Evolutionary conservation across 1,140 invertebrate genomes (phyloP).

Genomic region (Drosophila nannoptera): DNA sequence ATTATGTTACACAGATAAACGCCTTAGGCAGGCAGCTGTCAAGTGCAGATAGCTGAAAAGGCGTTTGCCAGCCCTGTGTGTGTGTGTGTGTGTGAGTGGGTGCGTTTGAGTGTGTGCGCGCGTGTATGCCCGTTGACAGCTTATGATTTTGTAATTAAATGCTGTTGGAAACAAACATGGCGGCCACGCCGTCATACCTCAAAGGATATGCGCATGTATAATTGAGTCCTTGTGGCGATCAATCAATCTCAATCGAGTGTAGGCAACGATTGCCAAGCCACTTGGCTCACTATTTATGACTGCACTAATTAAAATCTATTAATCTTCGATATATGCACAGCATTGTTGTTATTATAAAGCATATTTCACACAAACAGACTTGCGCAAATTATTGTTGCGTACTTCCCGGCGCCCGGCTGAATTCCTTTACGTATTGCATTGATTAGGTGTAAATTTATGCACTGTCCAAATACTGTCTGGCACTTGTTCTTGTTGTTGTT

Average conservation of each 20-base stretch:
- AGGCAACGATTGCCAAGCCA: conserved; percentile 20
- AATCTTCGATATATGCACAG: conserved; percentile 56
- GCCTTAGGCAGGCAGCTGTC: conserved; percentile 67
- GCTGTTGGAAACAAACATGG: conserved; percentile 54
- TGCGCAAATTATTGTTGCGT: conserved; percentile 9
- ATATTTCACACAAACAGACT: not conserved
- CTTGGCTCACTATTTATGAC: conserved; percentile 42
- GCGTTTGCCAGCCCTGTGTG: conserved; percentile 42
- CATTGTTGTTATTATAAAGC: conserved; percentile 43
- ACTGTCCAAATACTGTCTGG: conserved; percentile 23
- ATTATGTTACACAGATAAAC: conserved; percentile 72
- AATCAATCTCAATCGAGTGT: conserved; percentile 34
- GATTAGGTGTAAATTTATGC: conserved; percentile 72
- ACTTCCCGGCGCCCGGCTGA: conserved; percentile 43
- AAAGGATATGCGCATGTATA: conserved; percentile 17
- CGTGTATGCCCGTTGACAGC: conserved; percentile 52
- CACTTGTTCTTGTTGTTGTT: conserved; percentile 17
- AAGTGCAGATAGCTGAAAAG: conserved; percentile 58
- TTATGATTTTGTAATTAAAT: conserved; percentile 76
- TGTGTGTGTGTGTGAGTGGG: conserved; percentile 19
- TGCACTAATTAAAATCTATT: conserved; percentile 74
- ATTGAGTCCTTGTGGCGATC: conserved; percentile 28
- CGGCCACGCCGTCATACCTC: conserved; percentile 1
- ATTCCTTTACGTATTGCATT: conserved; percentile 68
- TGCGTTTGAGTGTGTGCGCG: not conserved